Base-by-base conservation (phyloP, 2,888 invertebrate species). In the Diarsia dahlii region DNA sequence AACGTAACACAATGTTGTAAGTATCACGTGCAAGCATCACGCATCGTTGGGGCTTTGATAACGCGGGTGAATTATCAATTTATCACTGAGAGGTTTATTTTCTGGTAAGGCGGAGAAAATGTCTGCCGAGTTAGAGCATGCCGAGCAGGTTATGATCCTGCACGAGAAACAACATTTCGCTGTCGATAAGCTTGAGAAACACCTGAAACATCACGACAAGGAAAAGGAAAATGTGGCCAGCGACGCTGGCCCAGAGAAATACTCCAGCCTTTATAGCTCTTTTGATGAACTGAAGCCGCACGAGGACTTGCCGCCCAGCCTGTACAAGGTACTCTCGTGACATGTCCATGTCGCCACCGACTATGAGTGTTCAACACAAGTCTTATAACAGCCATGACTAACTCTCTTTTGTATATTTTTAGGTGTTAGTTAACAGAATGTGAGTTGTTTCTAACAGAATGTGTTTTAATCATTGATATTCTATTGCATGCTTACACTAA, bases 91-190 rank as follows among this genome's bases (percentile, higher is more conserved):
- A 94, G 95, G 94, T 96, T 94, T 96, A 93, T 96, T 96, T 96
- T 95, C 94, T 94, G 95, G 95, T 86, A 96, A 96, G 95, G 96
- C 96, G 94, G 96, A 95, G 95, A 91, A 93, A 92, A 94, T 96
- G 95, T 93, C 96, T 92, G 95, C 93, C 91, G 96, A 96, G 92
- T 94, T 96, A 96, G 95, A 92, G 92, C 96, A 95, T 93, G 96
- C 96, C 68, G 96, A 96, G 94, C 95, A 96, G 95, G 95, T 96
- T 94, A 96, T 96, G 96, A 95, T 93, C 94, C 95, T 93, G 92
- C 96, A 96, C 90, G 96, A 96, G 90, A 95, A 95, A 93, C 93
- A 94, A 84, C 90, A 95, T 93, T 95, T 95, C 92, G 92, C 93
- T 85, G 93, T 91, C 74, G 94, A 94, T 92, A 95, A 95, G 90